These are phyloP conservation scores for Holacanthus passer DNA, from an alignment of 2,113 vertebrate species.

Conservation along the genomic window DNA sequence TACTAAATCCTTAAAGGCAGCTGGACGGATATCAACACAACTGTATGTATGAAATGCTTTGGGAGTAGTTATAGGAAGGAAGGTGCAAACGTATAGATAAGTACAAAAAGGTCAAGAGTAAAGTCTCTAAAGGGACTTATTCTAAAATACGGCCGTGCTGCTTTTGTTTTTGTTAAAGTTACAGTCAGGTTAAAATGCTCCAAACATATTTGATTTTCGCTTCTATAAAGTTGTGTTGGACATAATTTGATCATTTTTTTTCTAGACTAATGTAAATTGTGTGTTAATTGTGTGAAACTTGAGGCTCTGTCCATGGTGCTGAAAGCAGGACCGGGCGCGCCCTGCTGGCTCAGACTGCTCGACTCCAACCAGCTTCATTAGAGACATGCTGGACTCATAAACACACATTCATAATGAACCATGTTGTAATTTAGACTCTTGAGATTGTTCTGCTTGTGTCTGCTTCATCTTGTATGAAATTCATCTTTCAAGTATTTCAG, in stretches of 20 bases:
- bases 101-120: not conserved
- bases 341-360: not conserved
- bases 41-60: not conserved
- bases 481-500: not conserved
- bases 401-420: not conserved
- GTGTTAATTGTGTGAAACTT: too few relatives aligned
- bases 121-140: not conserved
- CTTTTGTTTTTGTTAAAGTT: not conserved
- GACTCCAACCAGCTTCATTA: not conserved
- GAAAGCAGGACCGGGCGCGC: slow-evolving; percentile 47
- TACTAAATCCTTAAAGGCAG: not conserved
- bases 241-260: not conserved
- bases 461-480: too few relatives aligned
- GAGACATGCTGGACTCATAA: not conserved
- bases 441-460: too few relatives aligned
- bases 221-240: not conserved
- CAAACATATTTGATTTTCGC: not conserved
- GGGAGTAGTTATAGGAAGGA: not conserved
- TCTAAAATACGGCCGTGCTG: not conserved
- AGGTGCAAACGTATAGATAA: not conserved
- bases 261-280: too few relatives aligned
- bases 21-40: not conserved
- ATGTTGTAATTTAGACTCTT: not conserved
- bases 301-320: slow-evolving; percentile 68
- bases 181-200: not conserved